These are phyloP conservation scores for Triplophysa rosa DNA, from an alignment of 2,113 vertebrate genomes.

Conservation along the genomic window DNA sequence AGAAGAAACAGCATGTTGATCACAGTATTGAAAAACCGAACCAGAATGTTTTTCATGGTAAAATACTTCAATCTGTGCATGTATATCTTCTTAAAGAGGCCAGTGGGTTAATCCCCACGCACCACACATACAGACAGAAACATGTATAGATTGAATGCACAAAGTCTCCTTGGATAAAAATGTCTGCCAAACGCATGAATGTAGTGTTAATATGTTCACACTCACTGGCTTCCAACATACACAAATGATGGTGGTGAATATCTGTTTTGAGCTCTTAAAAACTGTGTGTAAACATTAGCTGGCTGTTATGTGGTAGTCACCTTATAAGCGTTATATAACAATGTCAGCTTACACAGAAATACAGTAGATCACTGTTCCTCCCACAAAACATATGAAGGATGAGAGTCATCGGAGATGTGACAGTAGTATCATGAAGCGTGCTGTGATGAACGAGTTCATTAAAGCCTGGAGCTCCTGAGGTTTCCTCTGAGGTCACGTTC, in stretches of 20 bases:
- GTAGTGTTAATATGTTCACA: too few species aligned
- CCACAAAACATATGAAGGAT: constrained; percentile 49
- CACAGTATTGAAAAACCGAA: background rate
- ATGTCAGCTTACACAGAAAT: constrained; percentile 52
- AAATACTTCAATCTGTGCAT: too few species aligned
- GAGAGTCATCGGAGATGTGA: constrained; percentile 24
- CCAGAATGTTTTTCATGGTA: background rate
- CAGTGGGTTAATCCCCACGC: too few species aligned
- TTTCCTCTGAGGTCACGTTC: constrained; percentile 37
- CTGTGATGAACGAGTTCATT: constrained; percentile 46
- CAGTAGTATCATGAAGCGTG: constrained; percentile 15
- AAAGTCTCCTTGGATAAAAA: too few species aligned
- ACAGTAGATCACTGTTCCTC: constrained; percentile 49
- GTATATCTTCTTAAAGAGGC: too few species aligned
- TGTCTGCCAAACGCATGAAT: too few species aligned
- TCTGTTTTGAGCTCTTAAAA: constrained; percentile 2
- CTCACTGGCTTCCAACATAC: background rate
- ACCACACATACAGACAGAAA: too few species aligned
- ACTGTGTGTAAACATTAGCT: constrained; percentile 30
- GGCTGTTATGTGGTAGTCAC: constrained; percentile 33
- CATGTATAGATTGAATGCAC: too few species aligned
- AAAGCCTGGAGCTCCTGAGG: constrained; percentile 20
- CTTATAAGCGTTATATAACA: constrained; percentile 50
- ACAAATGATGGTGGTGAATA: background rate
- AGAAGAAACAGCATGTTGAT: background rate